Evolutionary conservation across 1,140 invertebrate genomes (phyloP), one percentile per base, ranked within the genome.

Genomic region (Telenomus remus): DNA sequence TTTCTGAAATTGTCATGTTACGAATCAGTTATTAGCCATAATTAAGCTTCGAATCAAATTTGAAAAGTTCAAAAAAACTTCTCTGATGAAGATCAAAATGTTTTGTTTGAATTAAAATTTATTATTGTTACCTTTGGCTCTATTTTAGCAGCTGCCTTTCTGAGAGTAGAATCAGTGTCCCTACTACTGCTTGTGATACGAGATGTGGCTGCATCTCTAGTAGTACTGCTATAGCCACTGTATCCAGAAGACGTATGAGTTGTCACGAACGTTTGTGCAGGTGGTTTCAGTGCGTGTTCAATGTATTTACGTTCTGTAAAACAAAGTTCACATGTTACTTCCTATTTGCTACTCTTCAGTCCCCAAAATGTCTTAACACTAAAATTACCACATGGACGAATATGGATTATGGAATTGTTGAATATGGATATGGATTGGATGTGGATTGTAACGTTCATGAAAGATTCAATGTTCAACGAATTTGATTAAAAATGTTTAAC

Each of bases 271-370:
- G 64, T 92, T 91, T 51, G 92, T 7, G 94, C 94, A 43, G 94
- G 91, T 39, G 93, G 93, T 85, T 94, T 94, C 57, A 94, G 84
- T 7, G 93, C 93, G 61, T 94, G 91, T 87, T 95, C 94, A 76
- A 95, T 95, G 79, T 94, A 95, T 79, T 92, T 92, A 27, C 94
- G 92, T 88, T 96, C 94, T 92, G 66, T n/a, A n/a, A 42, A 76
- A 80, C 16, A 49, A 59, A n/a, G 56, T 74, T 14, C 2, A 39
- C 3, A 4, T 4, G 37, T 11, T 10, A 39, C 1, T 27, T 27
- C 19, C 19, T 6, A 27, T 27, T 27, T 27, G 2, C 19, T 27
- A 27, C n/a, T n/a, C n/a, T n/a, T n/a, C n/a, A n/a, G n/a, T n/a
- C n/a, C n/a, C n/a, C n/a, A n/a, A n/a, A n/a, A n/a, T n/a, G n/a